Evolutionary conservation across 2,113 vertebrate species (phyloP), one percentile per base, ranked within the genome.

Genomic region (Paedocypris sp.): DNA sequence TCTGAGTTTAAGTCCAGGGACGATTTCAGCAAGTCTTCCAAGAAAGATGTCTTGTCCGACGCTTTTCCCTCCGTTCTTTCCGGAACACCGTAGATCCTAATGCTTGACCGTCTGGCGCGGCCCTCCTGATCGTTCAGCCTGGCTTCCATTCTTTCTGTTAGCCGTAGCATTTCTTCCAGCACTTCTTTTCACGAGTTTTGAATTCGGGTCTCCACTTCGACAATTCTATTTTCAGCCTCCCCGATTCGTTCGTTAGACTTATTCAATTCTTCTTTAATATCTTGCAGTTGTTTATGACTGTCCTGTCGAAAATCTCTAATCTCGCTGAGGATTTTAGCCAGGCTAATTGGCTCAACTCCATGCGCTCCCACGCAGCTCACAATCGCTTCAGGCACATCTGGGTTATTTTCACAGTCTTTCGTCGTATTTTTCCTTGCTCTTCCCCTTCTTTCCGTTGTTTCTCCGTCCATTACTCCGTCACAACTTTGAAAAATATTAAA

Each of bases 251-350:
- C 51, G 22, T 62, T 36, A 3, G 45, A 28, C 9, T 62, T 62
- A 16, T 62, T 62, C 1, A 62, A 38, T 26, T 62, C 19, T 1
- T 62, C 35, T 7, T 25, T 19, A 6, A 62, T 62, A 4, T 2
- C 45, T 4, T 49, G 48, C 15, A 61, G n/a, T 33, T 61, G 45
- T 10, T 15, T 22, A 60, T 20, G 13, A 6, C 5, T 50, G 13
- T 51, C 47, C 32, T 41, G 50, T 16, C 59, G 48, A 11, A 61
- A 61, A 6, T 61, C 57, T n/a, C 41, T 45, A 25, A 60, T 13
- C 20, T 61, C 60, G 50, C 31, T 62, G 2, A 51, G 47, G 23
- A 62, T 50, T n/a, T n/a, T n/a, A n/a, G n/a, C n/a, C n/a, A n/a
- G n/a, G n/a, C n/a, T n/a, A n/a, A n/a, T n/a, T n/a, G n/a, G n/a